Percentiles rank a stretch among this genome's conserved stretches.
Evolutionary conservation across 2,888 invertebrate species (phyloP).

Genomic region (Cotesia congregata): DNA sequence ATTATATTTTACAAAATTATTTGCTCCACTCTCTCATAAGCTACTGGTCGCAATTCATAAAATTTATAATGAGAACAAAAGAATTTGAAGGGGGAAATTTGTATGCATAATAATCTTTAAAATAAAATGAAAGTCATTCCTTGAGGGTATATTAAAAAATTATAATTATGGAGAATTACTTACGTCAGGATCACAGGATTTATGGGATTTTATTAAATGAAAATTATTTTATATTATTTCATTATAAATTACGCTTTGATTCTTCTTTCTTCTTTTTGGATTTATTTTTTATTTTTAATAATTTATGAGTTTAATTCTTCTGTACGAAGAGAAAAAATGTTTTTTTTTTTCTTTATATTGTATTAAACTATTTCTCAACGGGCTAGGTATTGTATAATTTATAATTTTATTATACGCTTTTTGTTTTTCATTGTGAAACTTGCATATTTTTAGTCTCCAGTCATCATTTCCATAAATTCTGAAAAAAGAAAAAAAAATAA

Average conservation of each 20-base stretch:
- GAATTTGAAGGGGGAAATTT: too few relatives aligned
- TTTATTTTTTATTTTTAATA: conserved; percentile 2
- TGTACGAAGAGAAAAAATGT: neutral
- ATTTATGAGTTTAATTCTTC: neutral
- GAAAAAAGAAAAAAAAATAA: conserved; percentile 66
- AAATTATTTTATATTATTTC: neutral
- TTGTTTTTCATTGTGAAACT: neutral
- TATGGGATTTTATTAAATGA: conserved; percentile 2
- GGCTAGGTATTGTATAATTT: neutral
- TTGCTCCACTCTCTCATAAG: too few relatives aligned
- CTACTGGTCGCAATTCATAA: too few relatives aligned
- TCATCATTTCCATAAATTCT: conserved; percentile 89
- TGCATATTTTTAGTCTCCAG: conserved; percentile 75
- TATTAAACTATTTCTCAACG: neutral
- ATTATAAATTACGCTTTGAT: neutral
- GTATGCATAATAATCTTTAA: too few relatives aligned
- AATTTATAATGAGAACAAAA: too few relatives aligned
- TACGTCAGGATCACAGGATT: conserved; percentile 2
- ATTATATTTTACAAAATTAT: neutral
- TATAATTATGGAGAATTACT: conserved; percentile 2
- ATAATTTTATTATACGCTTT: neutral
- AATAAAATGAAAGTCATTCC: neutral
- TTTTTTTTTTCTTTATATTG: neutral
- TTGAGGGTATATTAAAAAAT: conserved; percentile 3
- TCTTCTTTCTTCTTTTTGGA: neutral